phyloP scores from a whole-genome alignment of 2,888 invertebrate species.

The Cepaea hortensis region DNA sequence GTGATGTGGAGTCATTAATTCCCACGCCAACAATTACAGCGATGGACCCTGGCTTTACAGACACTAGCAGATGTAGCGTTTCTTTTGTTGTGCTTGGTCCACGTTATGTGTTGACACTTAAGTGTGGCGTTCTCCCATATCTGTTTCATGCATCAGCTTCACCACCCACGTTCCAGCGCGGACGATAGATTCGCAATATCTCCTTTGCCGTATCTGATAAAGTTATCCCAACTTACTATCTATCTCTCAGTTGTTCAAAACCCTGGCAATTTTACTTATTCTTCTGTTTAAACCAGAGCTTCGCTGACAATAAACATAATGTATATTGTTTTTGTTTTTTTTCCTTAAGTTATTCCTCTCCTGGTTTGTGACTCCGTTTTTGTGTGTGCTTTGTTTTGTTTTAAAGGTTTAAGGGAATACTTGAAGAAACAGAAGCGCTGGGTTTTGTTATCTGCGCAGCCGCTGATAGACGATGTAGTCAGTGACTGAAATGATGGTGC shows the following conservation, averaged over 20 bases:
- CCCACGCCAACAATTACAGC: constrained; percentile 14
- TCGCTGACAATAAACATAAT: background rate
- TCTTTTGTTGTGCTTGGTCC: constrained; percentile 27
- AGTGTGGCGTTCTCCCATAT: constrained; percentile 1
- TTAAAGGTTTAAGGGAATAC: background rate
- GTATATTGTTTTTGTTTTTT: background rate
- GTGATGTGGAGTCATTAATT: background rate
- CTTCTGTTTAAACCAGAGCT: background rate
- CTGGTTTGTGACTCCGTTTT: background rate
- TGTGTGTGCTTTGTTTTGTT: background rate
- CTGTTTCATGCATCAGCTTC: constrained; percentile 3
- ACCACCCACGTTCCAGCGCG: constrained; percentile 24
- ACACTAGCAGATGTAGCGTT: constrained; percentile 27
- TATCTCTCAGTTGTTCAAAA: background rate
- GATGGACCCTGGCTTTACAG: constrained; percentile 11
- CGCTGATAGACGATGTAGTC: background rate
- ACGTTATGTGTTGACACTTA: constrained; percentile 4
- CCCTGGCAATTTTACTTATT: background rate
- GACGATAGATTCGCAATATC: constrained; percentile 6
- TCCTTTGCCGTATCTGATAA: background rate
- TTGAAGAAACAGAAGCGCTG: background rate
- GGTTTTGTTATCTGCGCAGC: background rate
- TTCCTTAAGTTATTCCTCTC: background rate
- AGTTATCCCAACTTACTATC: background rate
- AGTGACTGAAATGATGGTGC: background rate